phyloP scores from a whole-genome alignment of 2,113 vertebrate species.

The Pelecanoides urinatrix region DNA sequence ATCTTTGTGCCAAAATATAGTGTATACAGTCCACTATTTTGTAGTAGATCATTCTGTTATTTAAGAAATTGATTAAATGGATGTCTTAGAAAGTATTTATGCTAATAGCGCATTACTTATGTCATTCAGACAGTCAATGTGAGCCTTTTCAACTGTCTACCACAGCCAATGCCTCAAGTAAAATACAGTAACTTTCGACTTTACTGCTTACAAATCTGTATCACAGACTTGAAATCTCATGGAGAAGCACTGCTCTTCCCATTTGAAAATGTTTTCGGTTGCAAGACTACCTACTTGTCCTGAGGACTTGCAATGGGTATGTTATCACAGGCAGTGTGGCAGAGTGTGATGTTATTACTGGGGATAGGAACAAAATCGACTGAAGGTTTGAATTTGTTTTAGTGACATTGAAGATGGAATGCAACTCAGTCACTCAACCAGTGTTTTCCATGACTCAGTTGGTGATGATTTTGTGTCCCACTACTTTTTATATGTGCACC shows the following conservation, averaged over 20 bases:
- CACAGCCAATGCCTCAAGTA: constrained; percentile 45
- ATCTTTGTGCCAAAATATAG: constrained; percentile 88
- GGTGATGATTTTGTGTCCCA: neutral
- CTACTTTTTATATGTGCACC: neutral
- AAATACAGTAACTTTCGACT: constrained; percentile 69
- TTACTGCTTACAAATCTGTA: neutral
- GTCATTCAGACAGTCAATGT: constrained; percentile 69
- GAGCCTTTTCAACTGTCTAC: constrained; percentile 71
- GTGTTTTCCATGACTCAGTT: neutral
- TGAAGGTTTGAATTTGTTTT: neutral
- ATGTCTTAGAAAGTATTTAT: constrained; percentile 79
- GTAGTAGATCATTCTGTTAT: constrained; percentile 86
- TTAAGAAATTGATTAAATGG: constrained; percentile 82
- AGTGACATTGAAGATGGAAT: neutral
- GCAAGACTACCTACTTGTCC: neutral
- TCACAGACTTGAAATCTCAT: neutral
- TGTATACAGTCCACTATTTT: constrained; percentile 86
- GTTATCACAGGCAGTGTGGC: neutral
- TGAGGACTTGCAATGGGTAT: neutral
- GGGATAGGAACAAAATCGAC: neutral
- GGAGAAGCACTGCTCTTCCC: neutral
- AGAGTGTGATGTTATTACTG: neutral
- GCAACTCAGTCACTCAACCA: neutral
- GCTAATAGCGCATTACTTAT: constrained; percentile 73
- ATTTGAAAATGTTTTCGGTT: neutral